Base-by-base conservation (phyloP, 2,113 vertebrate genomes). In the Phaethon lepturus region DNA sequence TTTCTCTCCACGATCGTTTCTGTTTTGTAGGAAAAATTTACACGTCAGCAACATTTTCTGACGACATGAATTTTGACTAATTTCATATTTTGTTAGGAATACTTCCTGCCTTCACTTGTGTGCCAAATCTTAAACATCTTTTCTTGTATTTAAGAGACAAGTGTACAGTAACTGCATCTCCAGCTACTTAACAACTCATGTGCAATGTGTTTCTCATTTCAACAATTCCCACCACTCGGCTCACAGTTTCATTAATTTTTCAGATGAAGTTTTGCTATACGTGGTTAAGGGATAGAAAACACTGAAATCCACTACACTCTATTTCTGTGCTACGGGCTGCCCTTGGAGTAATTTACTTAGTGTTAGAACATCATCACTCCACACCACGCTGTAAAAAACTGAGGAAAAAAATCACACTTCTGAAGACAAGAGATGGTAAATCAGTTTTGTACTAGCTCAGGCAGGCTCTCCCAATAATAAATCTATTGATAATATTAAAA, bases 211-310 rank as follows among this genome's bases (percentile, higher is more conserved):
- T 93, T 92, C 42, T 62, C 58, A 56, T 97, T 94, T 86, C 82
- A 93, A 59, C 71, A 74, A 67, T 88, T 93, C 44, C 79, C 79
- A 76, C 67, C 50, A 88, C 55, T 95, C 82, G 71, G 28, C 42
- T 92, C 75, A 86, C 22, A 71, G 63, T 77, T 92, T 88, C 94
- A 88, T 96, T 86, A 96, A 80, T 94, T 90, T 95, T 97, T 90
- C 81, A 90, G 63, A 82, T 94, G 55, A 92, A 80, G 23, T 90
- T 95, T 93, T 95, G 72, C 59, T 97, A 88, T 95, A 86, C 71
- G 59, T 84, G 33, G 38, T 88, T 93, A 69, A 90, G 77, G 49
- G 35, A 85, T 11, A 73, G 69, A 91, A 96, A 92, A 92, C 22
- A 66, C 4, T 80, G 40, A 84, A 95, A 95, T 86, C 42, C 33